Base-by-base conservation (phyloP, 2,797 vertebrate species). In the Rhinoraja longicauda region DNA sequence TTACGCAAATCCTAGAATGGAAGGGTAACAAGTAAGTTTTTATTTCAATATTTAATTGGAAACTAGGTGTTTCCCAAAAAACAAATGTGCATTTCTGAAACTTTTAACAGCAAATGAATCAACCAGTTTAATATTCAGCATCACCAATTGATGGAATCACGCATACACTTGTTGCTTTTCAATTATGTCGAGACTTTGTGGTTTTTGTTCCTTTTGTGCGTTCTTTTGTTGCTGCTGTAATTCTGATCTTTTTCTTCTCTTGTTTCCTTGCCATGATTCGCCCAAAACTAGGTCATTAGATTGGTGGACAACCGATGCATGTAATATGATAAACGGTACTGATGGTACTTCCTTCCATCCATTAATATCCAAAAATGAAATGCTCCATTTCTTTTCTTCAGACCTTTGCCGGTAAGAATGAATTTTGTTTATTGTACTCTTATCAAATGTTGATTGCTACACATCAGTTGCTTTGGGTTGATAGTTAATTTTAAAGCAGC, bases 251-350 rank as follows among this genome's bases (percentile, higher is more conserved):
- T 12, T 81, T 57, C 24, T 12, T 53, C 19, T 67, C 36, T 94
- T 59, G 62, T 6, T 19, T 86, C 82, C 21, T 24, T 90, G 93
- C 29, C 76, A 19, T 21, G 21, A 21, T 24, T 73, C 24, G 4
- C 73, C 70, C 70, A 26, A 73, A 73, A 73, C 4, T 94, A 99
- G 98, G 67, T 96, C 95, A 0, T 94, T 99, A 94, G 94, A 95
- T 32, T 99, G 98, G 98, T 99, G 99, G 99, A 96, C 96, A 4
- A 96, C 98, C 15, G 96, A 97, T 0, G 90, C 94, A 0, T 98
- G 98, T 94, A 99, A 99, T 90, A 99, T 98, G 98, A 99, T 99
- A 94, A 99, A 99, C n/a, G 99, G 99, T 86, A 99, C 99, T 5
- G 98, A 98, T 1, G 99, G 98, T 45, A 97, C 97, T 0, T 97